A percentile compares a stretch with the other conserved stretches of the same genome.
Evolutionary conservation across 2,888 invertebrate species (phyloP).

Genomic region (Dolichopus griseipennis): DNA sequence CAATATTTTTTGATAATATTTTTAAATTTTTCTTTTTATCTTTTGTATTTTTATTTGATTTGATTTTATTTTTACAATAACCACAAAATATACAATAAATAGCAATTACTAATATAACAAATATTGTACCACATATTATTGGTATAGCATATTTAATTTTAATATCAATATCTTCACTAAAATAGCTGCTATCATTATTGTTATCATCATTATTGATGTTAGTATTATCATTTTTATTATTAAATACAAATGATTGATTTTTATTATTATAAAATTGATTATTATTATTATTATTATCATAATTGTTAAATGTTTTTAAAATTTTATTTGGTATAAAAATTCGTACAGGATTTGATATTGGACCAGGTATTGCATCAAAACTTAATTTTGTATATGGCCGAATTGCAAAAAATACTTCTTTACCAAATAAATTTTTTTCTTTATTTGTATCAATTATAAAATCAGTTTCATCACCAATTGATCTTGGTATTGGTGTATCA

Average conservation of each 20-base stretch:
- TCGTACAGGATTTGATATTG: slow-evolving; percentile 49
- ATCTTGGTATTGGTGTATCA: slow-evolving; percentile 43
- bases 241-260: not conserved
- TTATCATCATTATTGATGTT: slow-evolving; percentile 8
- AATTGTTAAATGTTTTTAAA: not conserved
- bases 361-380: slow-evolving; percentile 37
- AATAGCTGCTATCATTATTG: slow-evolving; percentile 13
- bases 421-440: slow-evolving; percentile 44
- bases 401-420: slow-evolving; percentile 48
- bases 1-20: not conserved
- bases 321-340: slow-evolving; percentile 41
- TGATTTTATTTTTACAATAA: slow-evolving; percentile 27
- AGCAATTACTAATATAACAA: slow-evolving; percentile 20
- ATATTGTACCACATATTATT: slow-evolving; percentile 21
- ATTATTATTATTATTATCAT: not conserved
- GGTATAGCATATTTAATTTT: slow-evolving; percentile 24
- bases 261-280: not conserved
- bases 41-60: slow-evolving; percentile 29
- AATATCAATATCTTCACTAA: slow-evolving; percentile 12
- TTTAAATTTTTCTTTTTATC: slow-evolving; percentile 19
- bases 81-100: slow-evolving; percentile 21
- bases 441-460: slow-evolving; percentile 36
- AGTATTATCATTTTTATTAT: not conserved
- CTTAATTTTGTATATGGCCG: slow-evolving; percentile 43
- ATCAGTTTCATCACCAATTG: slow-evolving; percentile 48